Evolutionary conservation across 2,888 invertebrate genomes (phyloP).

Genomic region (Endotricha flammealis): DNA sequence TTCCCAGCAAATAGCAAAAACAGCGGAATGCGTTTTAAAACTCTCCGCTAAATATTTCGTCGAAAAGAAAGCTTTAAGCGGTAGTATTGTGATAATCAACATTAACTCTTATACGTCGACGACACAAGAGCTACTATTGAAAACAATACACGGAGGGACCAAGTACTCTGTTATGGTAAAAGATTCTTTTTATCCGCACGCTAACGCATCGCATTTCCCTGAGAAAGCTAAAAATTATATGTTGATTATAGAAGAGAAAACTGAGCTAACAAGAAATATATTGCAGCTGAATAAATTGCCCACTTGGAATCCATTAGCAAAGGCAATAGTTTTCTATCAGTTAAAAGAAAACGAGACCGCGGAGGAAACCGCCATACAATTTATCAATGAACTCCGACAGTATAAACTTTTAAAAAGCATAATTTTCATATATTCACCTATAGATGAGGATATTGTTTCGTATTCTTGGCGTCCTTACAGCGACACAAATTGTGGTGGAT

Average conservation of each 20-base stretch:
- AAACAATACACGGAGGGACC: slow-evolving; percentile 62
- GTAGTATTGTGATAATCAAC: slow-evolving; percentile 71
- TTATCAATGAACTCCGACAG: slow-evolving; percentile 59
- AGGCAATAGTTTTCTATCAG: slow-evolving; percentile 64
- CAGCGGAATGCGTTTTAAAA: slow-evolving; percentile 71
- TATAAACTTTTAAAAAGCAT: slow-evolving; percentile 62
- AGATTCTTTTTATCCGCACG: slow-evolving; percentile 67
- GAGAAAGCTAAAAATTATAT: slow-evolving; percentile 77
- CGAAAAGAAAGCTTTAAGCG: slow-evolving; percentile 68
- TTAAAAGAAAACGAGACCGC: slow-evolving; percentile 42
- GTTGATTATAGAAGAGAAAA: slow-evolving; percentile 70
- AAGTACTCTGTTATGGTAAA: slow-evolving; percentile 74
- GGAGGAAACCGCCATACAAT: slow-evolving; percentile 44
- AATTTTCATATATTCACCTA: slow-evolving; percentile 53
- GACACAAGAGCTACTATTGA: slow-evolving; percentile 58
- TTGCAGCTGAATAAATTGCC: slow-evolving; percentile 66
- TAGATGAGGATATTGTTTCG: slow-evolving; percentile 48
- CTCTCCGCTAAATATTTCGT: slow-evolving; percentile 73
- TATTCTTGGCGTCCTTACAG: slow-evolving; percentile 69
- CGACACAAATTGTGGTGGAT: slow-evolving; percentile 57
- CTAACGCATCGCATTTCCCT: slow-evolving; percentile 72
- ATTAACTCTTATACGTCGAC: slow-evolving; percentile 64
- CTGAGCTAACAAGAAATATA: slow-evolving; percentile 64
- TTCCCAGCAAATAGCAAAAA: slow-evolving; percentile 56
- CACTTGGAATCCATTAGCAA: slow-evolving; percentile 73